Conservation (phyloP, 2,113 vertebrate genomes). For the Cebidichthys violaceus region DNA sequence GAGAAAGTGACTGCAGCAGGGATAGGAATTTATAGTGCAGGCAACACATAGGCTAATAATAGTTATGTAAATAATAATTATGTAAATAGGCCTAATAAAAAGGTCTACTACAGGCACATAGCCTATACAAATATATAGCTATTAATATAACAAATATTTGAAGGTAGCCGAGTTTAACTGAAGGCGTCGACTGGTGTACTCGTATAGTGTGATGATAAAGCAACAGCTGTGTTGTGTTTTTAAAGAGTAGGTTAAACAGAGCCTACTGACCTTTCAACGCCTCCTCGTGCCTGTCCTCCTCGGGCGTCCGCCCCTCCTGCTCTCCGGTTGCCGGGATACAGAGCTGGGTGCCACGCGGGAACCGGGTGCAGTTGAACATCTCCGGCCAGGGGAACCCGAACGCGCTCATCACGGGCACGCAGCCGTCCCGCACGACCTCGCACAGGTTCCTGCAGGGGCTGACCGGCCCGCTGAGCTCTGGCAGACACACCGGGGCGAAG, state of each 20-base stretch:
- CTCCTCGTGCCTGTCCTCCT: conserved; percentile 62
- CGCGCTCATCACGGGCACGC: conserved; percentile 86
- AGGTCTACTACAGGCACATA: not conserved
- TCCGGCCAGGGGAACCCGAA: conserved; percentile 89
- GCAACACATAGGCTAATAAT: not conserved
- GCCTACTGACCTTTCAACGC: conserved; percentile 68
- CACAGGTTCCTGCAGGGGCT: conserved; percentile 84
- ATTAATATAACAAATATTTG: not conserved
- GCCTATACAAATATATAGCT: not conserved
- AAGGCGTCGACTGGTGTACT: no score
- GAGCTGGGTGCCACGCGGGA: conserved; percentile 81
- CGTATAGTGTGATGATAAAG: not conserved
- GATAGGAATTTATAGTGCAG: not conserved
- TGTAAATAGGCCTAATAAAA: not conserved
- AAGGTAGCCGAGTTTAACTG: no score
- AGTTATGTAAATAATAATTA: not conserved
- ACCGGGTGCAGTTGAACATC: conserved; percentile 86
- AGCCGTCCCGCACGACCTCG: conserved; percentile 83
- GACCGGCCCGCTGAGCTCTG: conserved; percentile 76
- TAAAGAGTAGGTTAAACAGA: not conserved
- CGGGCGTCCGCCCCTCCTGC: conserved; percentile 31
- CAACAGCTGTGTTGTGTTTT: not conserved
- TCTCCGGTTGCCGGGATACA: conserved; percentile 81
- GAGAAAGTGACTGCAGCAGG: no score
- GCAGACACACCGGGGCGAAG: conserved; percentile 85